These are phyloP conservation scores for Cephonodes hylas DNA, from an alignment of 2,888 invertebrate species.

Conservation along the genomic window DNA sequence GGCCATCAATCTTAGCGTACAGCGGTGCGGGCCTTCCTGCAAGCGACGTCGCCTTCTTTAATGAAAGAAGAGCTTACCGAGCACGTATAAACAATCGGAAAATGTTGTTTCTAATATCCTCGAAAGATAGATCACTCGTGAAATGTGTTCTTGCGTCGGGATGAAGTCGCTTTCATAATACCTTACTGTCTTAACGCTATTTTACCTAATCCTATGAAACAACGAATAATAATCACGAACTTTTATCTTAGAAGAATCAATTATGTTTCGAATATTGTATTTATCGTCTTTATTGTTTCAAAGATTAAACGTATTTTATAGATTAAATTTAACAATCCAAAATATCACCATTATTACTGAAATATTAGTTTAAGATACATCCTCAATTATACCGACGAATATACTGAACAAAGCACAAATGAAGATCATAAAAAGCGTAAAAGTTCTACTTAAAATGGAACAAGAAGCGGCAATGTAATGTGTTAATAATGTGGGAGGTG, in stretches of 20 bases:
- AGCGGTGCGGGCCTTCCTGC: constrained; percentile 53
- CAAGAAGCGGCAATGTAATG: constrained; percentile 18
- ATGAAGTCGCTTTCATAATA: not conserved
- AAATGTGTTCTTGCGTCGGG: constrained; percentile 35
- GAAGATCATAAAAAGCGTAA: not conserved
- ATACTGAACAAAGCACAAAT: no score
- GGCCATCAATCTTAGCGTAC: constrained; percentile 74
- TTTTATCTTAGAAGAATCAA: no score
- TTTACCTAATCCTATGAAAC: no score
- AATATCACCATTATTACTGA: no score
- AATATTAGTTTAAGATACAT: no score
- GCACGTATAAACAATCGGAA: constrained; percentile 76
- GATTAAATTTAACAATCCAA: no score
- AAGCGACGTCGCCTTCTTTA: constrained; percentile 69
- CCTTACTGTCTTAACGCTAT: not conserved
- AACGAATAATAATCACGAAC: not conserved
- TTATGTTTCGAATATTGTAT: no score
- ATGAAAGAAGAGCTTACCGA: constrained; percentile 79
- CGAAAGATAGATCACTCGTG: constrained; percentile 66
- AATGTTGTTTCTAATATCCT: constrained; percentile 74
- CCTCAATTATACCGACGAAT: no score
- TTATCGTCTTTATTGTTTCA: no score
- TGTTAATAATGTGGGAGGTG: constrained; percentile 48
- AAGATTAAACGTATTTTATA: no score
- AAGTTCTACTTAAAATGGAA: not conserved